Conservation (phyloP, 2,797 vertebrate genomes). For the Corythornis leucogaster region DNA sequence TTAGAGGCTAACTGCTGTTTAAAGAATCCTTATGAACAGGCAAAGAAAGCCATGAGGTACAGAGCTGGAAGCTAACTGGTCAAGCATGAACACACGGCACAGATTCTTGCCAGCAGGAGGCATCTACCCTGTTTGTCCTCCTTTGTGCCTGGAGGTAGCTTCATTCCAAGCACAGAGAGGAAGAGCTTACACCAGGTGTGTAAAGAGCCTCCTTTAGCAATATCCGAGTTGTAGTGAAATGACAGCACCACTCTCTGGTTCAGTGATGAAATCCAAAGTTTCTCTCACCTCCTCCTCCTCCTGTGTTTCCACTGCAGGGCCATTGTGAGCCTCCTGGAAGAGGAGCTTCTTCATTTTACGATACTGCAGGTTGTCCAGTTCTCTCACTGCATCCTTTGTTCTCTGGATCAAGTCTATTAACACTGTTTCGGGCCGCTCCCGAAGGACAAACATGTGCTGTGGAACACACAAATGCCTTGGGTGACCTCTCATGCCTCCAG, state of each 20-base stretch:
- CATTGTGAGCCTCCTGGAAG: slow-evolving; percentile 97
- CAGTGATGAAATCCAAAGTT: neutral
- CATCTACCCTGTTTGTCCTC: slow-evolving; percentile 10
- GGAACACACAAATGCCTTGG: slow-evolving; percentile 8
- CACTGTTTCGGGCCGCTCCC: slow-evolving; percentile 94
- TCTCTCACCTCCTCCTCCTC: slow-evolving; percentile 95
- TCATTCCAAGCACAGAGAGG: neutral
- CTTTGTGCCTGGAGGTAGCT: slow-evolving; percentile 12
- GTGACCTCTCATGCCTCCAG: neutral
- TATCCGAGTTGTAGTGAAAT: neutral
- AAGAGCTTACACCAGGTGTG: slow-evolving; percentile 15
- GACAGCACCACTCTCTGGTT: neutral
- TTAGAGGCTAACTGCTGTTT: neutral
- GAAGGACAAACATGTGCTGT: slow-evolving; percentile 97
- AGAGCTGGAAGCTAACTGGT: slow-evolving; percentile 22
- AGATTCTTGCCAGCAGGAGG: slow-evolving; percentile 14
- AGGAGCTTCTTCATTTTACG: slow-evolving; percentile 99
- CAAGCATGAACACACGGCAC: neutral
- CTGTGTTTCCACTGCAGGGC: slow-evolving; percentile 91
- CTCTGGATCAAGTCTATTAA: slow-evolving; percentile 97
- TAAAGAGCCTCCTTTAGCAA: neutral
- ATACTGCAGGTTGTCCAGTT: slow-evolving; percentile 98
- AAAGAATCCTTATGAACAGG: neutral
- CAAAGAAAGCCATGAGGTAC: neutral
- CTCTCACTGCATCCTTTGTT: slow-evolving; percentile 98